Evolutionary conservation across 2,113 vertebrate genomes (phyloP).

Genomic region (Haemorhous mexicanus): DNA sequence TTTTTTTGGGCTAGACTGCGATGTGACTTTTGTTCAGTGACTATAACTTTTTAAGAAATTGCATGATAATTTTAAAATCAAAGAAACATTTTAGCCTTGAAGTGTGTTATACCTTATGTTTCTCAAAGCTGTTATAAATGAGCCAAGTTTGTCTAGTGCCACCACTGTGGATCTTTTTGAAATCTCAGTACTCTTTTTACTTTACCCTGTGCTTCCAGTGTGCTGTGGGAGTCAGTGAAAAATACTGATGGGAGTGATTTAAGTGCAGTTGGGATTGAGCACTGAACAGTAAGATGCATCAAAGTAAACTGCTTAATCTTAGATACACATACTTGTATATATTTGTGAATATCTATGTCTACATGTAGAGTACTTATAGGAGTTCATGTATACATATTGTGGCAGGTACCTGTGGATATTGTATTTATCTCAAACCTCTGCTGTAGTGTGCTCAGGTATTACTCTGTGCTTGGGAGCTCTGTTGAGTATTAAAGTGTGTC

Average conservation of each 20-base stretch:
- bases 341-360: neutral
- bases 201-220: neutral
- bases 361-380: neutral
- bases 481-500: neutral
- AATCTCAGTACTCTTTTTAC: neutral
- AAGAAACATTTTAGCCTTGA: neutral
- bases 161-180: neutral
- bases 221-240: neutral
- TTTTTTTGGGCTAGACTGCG: slow-evolving; percentile 38
- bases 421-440: neutral
- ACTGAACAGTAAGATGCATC: neutral
- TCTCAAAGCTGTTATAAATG: neutral
- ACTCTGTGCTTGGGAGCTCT: neutral
- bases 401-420: fast-evolving
- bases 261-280: neutral
- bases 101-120: neutral
- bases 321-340: neutral
- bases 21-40: neutral
- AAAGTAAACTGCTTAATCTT: neutral
- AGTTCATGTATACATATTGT: neutral
- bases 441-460: neutral
- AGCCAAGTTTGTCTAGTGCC: neutral
- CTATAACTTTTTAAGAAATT: neutral
- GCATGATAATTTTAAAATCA: neutral
- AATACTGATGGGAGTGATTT: neutral